These are phyloP conservation scores for Brachyrhaphis roseni DNA, from an alignment of 2,797 vertebrate genomes.

Conservation along the genomic window DNA sequence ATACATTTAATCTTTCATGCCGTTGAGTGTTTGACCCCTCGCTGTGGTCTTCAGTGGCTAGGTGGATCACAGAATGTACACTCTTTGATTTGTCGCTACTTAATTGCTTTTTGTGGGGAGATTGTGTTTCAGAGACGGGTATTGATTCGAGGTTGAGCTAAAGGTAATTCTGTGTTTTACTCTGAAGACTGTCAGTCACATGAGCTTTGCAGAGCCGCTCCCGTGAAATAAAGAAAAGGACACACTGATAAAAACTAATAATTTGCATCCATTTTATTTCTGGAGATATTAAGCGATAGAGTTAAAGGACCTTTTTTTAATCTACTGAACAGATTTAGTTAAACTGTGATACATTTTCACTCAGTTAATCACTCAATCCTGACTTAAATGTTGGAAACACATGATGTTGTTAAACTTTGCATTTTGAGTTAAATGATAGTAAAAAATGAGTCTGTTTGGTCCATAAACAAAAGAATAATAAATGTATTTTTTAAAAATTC, in stretches of 20 bases:
- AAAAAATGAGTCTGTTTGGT: neutral
- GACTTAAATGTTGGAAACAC: neutral
- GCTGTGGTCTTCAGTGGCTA: conserved; percentile 27
- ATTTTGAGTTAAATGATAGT: neutral
- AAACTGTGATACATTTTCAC: neutral
- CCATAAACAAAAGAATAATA: neutral
- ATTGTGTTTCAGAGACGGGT: conserved; percentile 38
- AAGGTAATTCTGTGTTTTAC: conserved; percentile 55
- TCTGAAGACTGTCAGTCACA: conserved; percentile 47
- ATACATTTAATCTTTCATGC: conserved; percentile 73
- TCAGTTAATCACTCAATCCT: neutral
- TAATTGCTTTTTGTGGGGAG: conserved; percentile 56
- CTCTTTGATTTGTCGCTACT: conserved; percentile 61
- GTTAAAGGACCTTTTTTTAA: neutral
- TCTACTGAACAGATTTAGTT: neutral
- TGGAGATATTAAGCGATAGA: neutral
- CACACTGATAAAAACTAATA: neutral
- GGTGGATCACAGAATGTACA: conserved; percentile 51
- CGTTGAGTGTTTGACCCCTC: conserved; percentile 66
- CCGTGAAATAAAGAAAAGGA: conserved; percentile 37
- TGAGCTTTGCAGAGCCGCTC: conserved; percentile 22
- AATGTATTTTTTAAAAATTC: neutral
- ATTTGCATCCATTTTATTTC: neutral
- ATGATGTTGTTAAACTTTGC: neutral
- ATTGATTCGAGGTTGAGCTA: conserved; percentile 62